Conservation (phyloP, 2,888 invertebrate genomes). For the Polyommatus icarus region DNA sequence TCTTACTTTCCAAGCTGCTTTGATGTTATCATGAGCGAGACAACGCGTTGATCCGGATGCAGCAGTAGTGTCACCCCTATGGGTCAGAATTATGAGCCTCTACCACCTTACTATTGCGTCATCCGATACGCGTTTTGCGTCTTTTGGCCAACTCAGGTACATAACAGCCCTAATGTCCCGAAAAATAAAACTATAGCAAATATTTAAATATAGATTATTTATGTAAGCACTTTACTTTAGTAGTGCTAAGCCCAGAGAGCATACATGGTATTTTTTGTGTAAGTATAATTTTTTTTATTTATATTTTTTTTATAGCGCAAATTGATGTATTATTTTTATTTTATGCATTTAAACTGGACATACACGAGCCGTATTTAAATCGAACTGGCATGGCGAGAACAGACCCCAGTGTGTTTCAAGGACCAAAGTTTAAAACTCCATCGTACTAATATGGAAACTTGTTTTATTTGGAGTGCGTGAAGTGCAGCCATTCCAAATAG, state of each 20-base stretch:
- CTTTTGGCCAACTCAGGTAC: background rate
- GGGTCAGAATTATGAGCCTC: slow-evolving; percentile 16
- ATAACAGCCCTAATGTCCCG: background rate
- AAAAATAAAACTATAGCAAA: background rate
- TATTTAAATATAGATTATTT: slow-evolving; percentile 17
- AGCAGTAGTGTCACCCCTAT: background rate
- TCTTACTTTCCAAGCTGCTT: background rate
- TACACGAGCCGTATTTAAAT: background rate
- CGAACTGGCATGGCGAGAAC: no score
- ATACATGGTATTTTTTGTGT: background rate
- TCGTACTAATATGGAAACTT: background rate
- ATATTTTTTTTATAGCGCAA: background rate
- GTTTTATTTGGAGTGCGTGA: background rate
- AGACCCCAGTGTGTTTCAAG: no score
- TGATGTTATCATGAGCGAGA: background rate
- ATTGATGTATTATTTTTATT: background rate
- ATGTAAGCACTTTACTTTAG: slow-evolving; percentile 21
- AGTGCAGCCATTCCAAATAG: background rate
- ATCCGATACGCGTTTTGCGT: background rate
- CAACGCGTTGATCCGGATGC: background rate
- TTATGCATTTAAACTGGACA: background rate
- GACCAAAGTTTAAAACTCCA: background rate
- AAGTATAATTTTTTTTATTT: background rate
- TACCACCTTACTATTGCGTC: background rate
- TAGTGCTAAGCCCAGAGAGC: background rate